Percentiles rank a stretch among this genome's conserved stretches.
Conservation (phyloP, 2,113 vertebrate genomes). For the Bothrops jararaca region DNA sequence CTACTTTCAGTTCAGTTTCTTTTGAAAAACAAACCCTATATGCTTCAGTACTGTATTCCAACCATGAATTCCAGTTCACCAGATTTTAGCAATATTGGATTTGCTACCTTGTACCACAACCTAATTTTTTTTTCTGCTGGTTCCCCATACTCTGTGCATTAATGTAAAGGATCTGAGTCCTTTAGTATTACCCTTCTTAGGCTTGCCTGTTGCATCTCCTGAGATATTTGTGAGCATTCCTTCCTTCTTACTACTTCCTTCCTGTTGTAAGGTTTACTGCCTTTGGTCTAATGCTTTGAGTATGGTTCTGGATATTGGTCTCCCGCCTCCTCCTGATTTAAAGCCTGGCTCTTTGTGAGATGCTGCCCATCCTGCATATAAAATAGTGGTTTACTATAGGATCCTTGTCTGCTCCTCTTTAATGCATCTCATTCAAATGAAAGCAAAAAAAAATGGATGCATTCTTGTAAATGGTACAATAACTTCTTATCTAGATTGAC, state of each 20-base stretch:
- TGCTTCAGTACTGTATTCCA: neutral
- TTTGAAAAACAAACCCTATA: neutral
- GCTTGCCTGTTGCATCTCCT: neutral
- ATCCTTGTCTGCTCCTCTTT: neutral
- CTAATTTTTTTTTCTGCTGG: neutral
- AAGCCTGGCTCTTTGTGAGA: neutral
- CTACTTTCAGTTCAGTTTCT: neutral
- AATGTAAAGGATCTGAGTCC: neutral
- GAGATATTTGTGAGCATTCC: neutral
- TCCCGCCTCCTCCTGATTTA: neutral
- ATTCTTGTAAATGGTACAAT: neutral
- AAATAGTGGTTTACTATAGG: neutral
- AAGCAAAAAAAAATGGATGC: neutral
- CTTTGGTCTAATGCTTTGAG: neutral
- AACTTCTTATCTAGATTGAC: neutral
- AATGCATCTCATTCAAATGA: neutral
- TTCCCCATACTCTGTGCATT: neutral
- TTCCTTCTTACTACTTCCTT: neutral
- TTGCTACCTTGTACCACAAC: neutral
- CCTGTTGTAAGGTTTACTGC: neutral
- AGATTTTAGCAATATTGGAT: neutral
- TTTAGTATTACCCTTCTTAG: neutral
- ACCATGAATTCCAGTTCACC: neutral
- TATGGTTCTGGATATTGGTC: neutral
- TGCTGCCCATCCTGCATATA: neutral